Evolutionary conservation across 2,113 vertebrate species (phyloP), one percentile per base, ranked within the genome.

Genomic region (Brachyistius frenatus): DNA sequence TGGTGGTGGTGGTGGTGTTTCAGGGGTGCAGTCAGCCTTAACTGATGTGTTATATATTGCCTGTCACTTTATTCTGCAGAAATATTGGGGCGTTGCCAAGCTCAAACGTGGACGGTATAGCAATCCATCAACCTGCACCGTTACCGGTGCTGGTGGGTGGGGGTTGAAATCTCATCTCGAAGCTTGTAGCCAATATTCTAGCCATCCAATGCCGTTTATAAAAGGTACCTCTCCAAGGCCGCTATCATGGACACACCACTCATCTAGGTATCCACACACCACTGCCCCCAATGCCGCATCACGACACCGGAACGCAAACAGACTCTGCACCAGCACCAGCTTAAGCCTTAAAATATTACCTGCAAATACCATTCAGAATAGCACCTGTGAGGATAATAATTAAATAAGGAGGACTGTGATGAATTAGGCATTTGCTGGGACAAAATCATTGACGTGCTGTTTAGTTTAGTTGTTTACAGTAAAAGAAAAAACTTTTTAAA

Each of bases 11-110:
- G 33, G 58, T 36, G 58, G 58, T 16, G 58, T 89, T 89, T 89
- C 66, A 75, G 73, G 60, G 53, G 83, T 80, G 90, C 92, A 91
- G 87, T 87, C 90, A 91, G 80, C 89, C 93, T 87, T 86, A 93
- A 92, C 92, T 94, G 94, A 94, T 94, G 90, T 71, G 88, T 91
- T 94, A 93, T 95, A 93, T 92, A 94, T 93, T 92, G 87, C 92
- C 94, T 94, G 93, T 93, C 93, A 95, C 92, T 92, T 93, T 90
- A 91, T 93, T 91, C 92, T 79, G 79, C 81, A 57, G 89, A 91
- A 93, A 95, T 93, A 94, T 94, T 94, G 92, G 92, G 93, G 91
- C 86, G 92, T 93, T 92, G 90, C 93, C 85, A 84, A 90, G 89
- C 92, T 92, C 92, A 91, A 92, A 92, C 87, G 90, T 92, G 88